Percentiles rank a stretch among this genome's conserved stretches.
These are phyloP conservation scores for Cenopis cana DNA, from an alignment of 2,888 invertebrate species.

Conservation along the genomic window DNA sequence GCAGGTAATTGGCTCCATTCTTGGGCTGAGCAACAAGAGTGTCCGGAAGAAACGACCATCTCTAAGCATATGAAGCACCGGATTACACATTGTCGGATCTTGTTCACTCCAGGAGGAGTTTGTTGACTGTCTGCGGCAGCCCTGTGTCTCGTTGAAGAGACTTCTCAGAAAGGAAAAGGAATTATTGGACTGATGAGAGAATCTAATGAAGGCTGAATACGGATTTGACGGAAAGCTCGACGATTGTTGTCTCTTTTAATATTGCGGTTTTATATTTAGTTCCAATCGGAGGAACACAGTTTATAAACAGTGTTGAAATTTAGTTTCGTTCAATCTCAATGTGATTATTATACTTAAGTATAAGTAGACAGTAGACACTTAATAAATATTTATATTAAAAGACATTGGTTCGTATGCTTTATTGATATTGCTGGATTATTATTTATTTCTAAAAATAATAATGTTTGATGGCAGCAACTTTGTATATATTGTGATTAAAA, in stretches of 20 bases:
- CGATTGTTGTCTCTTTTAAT: not conserved
- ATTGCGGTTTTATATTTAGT: not conserved
- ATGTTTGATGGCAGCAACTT: not conserved
- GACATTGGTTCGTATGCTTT: slow-evolving; percentile 4
- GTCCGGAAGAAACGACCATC: slow-evolving; percentile 92
- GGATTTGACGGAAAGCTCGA: slow-evolving; percentile 12
- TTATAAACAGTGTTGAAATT: not conserved
- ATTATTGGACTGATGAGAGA: slow-evolving; percentile 10
- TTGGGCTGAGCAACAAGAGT: slow-evolving; percentile 91
- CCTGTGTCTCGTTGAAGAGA: slow-evolving; percentile 64
- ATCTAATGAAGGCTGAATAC: slow-evolving; percentile 13
- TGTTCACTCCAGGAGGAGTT: slow-evolving; percentile 78
- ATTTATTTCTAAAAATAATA: slow-evolving; percentile 3
- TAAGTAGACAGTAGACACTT: not conserved
- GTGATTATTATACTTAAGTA: slow-evolving; percentile 20
- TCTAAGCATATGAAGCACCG: slow-evolving; percentile 88
- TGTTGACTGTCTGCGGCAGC: slow-evolving; percentile 70
- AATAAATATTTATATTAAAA: slow-evolving; percentile 22
- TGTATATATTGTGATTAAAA: too few relatives aligned
- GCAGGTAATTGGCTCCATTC: slow-evolving; percentile 89
- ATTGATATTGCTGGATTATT: not conserved
- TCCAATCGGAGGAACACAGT: not conserved
- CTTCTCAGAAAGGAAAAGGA: slow-evolving; percentile 43
- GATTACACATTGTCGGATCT: slow-evolving; percentile 55
- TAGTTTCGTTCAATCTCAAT: not conserved